These are phyloP conservation scores for Mactra quadrangularis DNA, from an alignment of 1,140 invertebrate genomes.

Conservation along the genomic window DNA sequence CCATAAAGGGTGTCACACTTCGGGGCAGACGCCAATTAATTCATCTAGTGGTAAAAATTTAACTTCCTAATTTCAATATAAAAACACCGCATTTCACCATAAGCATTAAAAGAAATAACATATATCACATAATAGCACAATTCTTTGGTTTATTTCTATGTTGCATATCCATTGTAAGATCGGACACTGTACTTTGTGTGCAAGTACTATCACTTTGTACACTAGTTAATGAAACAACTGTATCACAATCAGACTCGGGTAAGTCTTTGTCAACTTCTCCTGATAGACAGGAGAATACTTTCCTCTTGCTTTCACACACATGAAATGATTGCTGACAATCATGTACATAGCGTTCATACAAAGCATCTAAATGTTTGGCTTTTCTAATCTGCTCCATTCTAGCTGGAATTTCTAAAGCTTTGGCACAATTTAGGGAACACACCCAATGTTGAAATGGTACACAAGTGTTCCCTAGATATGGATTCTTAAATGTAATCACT, in stretches of 20 bases:
- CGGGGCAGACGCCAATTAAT: too few relatives aligned
- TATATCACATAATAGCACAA: conserved; percentile 31
- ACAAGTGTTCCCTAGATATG: conserved; percentile 85
- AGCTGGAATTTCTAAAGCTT: conserved; percentile 84
- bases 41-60: too few relatives aligned
- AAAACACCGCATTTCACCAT: too few relatives aligned
- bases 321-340: conserved; percentile 77
- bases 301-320: conserved; percentile 2
- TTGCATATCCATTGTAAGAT: neutral
- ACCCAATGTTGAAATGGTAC: conserved; percentile 86
- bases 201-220: neutral
- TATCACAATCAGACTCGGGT: conserved; percentile 22
- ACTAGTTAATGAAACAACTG: neutral
- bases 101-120: too few relatives aligned
- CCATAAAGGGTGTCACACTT: too few relatives aligned
- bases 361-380: conserved; percentile 79
- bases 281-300: conserved; percentile 2
- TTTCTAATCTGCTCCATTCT: conserved; percentile 83
- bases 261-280: conserved; percentile 40
- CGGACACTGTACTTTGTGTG: neutral
- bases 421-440: conserved; percentile 84
- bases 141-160: neutral
- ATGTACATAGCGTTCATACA: conserved; percentile 81
- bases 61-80: too few relatives aligned
- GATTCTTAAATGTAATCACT: conserved; percentile 85